Evolutionary conservation across 2,888 invertebrate genomes (phyloP).

Genomic region (Latheticus oryzae): DNA sequence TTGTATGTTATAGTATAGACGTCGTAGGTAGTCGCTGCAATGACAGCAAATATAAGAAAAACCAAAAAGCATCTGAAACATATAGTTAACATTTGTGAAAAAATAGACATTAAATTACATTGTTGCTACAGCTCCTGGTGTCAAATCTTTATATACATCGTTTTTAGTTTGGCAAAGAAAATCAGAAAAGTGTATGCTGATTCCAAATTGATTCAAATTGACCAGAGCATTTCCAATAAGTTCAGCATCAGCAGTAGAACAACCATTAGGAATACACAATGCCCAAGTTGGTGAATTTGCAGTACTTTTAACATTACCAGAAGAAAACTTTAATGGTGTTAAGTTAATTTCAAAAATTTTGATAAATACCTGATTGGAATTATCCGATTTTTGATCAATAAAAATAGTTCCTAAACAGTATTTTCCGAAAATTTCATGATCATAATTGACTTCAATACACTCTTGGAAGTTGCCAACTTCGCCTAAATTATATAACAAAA

Average conservation of each 20-base stretch:
- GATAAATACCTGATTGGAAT: no score
- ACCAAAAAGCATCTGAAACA: slow-evolving; percentile 45
- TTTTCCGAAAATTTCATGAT: slow-evolving; percentile 37
- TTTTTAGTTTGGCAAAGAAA: slow-evolving; percentile 47
- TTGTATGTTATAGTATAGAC: slow-evolving; percentile 35
- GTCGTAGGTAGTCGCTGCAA: slow-evolving; percentile 50
- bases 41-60: slow-evolving; percentile 36
- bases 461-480: slow-evolving; percentile 53
- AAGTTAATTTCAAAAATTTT: neutral
- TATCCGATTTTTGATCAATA: neutral
- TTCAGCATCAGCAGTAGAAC: slow-evolving; percentile 63
- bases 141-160: slow-evolving; percentile 44
- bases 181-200: slow-evolving; percentile 43
- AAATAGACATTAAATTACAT: slow-evolving; percentile 49
- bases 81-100: slow-evolving; percentile 4
- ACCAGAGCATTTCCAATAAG: slow-evolving; percentile 52
- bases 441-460: slow-evolving; percentile 48
- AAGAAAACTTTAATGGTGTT: neutral
- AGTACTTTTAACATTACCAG: neutral
- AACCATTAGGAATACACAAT: slow-evolving; percentile 48
- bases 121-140: slow-evolving; percentile 44
- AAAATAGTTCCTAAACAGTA: slow-evolving; percentile 28
- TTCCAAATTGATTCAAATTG: slow-evolving; percentile 18
- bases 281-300: slow-evolving; percentile 36
- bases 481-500: slow-evolving; percentile 35